These are phyloP conservation scores for Lutra lutra DNA, from an alignment of 2,797 vertebrate genomes.

Conservation along the genomic window DNA sequence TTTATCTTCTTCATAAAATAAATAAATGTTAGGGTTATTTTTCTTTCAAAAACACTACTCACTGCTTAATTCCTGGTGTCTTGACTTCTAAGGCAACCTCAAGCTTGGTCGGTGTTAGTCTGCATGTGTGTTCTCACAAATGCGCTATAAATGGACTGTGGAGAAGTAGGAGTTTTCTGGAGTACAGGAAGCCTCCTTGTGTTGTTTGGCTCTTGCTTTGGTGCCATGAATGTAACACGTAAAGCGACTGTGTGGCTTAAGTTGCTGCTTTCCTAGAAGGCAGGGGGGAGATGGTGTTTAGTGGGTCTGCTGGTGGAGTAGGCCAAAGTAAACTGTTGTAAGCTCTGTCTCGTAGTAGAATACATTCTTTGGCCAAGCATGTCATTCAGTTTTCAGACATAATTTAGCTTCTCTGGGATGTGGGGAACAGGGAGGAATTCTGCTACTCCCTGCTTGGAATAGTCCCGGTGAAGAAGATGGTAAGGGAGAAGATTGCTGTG, in stretches of 20 bases:
- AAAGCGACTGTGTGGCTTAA: conserved; percentile 18
- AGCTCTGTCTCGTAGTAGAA: conserved; percentile 8
- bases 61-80: conserved; percentile 9
- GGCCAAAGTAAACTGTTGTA: conserved; percentile 74
- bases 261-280: conserved; percentile 69
- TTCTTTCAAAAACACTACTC: conserved; percentile 42
- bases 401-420: conserved; percentile 63
- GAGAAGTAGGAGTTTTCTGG: conserved; percentile 28
- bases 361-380: conserved; percentile 49
- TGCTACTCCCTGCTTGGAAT: conserved; percentile 68
- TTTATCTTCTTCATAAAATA: not conserved
- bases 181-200: conserved; percentile 48
- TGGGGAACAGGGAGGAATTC: not conserved
- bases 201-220: conserved; percentile 52
- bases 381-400: conserved; percentile 78
- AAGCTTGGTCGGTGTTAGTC: not conserved
- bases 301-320: conserved; percentile 18
- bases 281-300: conserved; percentile 27
- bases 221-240: not conserved
- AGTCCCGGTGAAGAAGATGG: conserved; percentile 64
- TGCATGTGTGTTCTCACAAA: not conserved
- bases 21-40: not conserved
- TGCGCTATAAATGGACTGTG: not conserved
- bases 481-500: conserved; percentile 59
- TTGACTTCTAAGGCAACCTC: conserved; percentile 53